Conservation (phyloP, 2,888 invertebrate genomes). For the Plusia festucae region DNA sequence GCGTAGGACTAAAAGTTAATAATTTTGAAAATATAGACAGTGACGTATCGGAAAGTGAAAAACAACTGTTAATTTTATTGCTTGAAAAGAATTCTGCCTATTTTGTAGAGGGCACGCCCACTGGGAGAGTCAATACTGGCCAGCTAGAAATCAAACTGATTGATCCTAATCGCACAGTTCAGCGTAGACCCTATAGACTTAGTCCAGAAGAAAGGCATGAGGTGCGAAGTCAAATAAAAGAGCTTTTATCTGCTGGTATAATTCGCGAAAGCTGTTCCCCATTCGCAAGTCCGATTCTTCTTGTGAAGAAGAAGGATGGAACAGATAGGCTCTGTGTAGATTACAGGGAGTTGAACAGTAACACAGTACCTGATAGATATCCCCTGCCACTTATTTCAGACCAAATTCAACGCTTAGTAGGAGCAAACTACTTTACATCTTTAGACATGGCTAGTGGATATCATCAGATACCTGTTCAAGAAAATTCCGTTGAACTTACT, state of each 20-base stretch:
- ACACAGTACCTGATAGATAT: conserved; percentile 13
- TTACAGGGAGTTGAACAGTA: conserved; percentile 13
- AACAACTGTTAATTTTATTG: not conserved
- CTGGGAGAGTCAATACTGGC: not conserved
- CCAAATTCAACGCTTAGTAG: too few species aligned
- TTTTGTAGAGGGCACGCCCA: not conserved
- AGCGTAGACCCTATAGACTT: not conserved
- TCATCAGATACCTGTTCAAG: too few species aligned
- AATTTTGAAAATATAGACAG: not conserved
- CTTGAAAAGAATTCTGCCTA: not conserved
- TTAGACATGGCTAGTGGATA: too few species aligned
- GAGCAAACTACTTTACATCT: too few species aligned
- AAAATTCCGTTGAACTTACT: too few species aligned
- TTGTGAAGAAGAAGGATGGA: conserved; percentile 1
- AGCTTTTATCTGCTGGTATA: not conserved
- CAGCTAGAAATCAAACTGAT: not conserved
- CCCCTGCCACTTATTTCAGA: conserved; percentile 11
- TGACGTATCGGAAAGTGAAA: not conserved
- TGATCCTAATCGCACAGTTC: not conserved
- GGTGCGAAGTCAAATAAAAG: not conserved
- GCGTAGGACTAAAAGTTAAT: not conserved
- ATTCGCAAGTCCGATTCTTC: not conserved
- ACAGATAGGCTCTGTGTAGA: conserved; percentile 9
- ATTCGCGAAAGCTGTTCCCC: not conserved
- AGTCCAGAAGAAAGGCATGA: conserved; percentile 1